Conservation (phyloP, 35 echinoderm and acorn worm species). For the Patiria miniata region DNA sequence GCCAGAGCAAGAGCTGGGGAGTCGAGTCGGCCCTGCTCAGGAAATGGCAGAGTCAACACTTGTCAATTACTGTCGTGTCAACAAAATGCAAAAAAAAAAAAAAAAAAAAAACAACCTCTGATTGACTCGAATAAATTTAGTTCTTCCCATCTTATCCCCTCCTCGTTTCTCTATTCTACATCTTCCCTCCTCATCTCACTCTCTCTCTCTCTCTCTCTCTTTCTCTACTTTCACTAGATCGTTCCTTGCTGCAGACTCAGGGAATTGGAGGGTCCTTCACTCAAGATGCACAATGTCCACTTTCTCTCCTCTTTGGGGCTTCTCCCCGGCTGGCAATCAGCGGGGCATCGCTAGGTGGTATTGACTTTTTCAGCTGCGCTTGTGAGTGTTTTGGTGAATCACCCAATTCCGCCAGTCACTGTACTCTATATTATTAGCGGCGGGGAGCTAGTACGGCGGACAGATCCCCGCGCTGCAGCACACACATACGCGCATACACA, state of each 20-base stretch:
- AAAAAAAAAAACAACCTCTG: conserved; percentile 14
- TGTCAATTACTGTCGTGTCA: conserved; percentile 23
- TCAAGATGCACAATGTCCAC: conserved; percentile 25
- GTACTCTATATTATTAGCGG: conserved; percentile 16
- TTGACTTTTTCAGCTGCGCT: conserved; percentile 29
- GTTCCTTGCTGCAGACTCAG: not conserved
- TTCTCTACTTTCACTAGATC: not conserved
- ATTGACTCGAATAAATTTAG: conserved; percentile 15
- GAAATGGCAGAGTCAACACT: conserved; percentile 31
- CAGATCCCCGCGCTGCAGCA: not conserved
- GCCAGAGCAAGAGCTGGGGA: not conserved
- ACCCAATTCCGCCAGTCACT: conserved; percentile 8
- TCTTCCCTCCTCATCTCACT: not conserved
- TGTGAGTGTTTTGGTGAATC: conserved; percentile 31
- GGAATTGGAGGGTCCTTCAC: conserved; percentile 12
- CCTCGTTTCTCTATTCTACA: not conserved
- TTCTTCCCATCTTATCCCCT: no score
- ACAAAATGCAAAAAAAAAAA: conserved; percentile 7
- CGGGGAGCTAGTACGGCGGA: not conserved
- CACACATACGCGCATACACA: not conserved
- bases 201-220: not conserved
- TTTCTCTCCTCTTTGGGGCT: not conserved
- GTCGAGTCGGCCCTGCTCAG: not conserved
- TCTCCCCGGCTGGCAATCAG: not conserved
- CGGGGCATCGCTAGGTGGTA: conserved; percentile 16